Base-by-base conservation (phyloP, 2,113 vertebrate species). In the Oncorhynchus mykiss region DNA sequence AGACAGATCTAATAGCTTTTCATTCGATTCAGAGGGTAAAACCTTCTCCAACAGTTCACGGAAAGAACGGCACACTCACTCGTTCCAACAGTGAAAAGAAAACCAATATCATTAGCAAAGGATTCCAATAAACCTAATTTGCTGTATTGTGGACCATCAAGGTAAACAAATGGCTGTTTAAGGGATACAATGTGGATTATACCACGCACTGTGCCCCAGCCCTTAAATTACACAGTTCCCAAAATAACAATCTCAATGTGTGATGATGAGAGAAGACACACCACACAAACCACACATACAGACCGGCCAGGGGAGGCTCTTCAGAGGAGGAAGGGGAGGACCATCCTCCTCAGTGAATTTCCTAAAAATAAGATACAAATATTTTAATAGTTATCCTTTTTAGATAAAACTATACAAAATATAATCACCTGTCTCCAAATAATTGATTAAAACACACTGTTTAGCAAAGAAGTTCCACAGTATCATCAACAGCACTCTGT, bases 121-220 rank as follows among this genome's bases (percentile, higher is more conserved):
- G 82, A 87, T 90, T 90, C 73, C 78, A 85, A 77, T 81, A 82
- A 89, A 72, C 62, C 77, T 84, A 82, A 89, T 91, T 88, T 86
- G 71, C 67, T 60, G 74, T 68, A 84, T 87, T 89, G 84, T 90
- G 77, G 75, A 86, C 84, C 82, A 88, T 89, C 78, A 86, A 88
- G 84, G 85, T 85, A 84, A 85, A 82, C 72, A 79, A 62, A 82
- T 84, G 83, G 71, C 83, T 7, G 31, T 7, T 34, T 7, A 34
- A 34, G 31, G 31, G 31, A 34, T 34, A 34, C 6, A 75, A 69
- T 68, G 71, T 64, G 81, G 73, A 85, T 86, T 83, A 84, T 76
- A 81, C 70, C 84, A 66, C 60, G 29, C 76, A 76, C 69, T 80
- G 29, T 25, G 65, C 34, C 48, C 48, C 13, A 14, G 48, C 49